phyloP scores from a whole-genome alignment of 2,797 vertebrate species.

The Danio kyathit region DNA sequence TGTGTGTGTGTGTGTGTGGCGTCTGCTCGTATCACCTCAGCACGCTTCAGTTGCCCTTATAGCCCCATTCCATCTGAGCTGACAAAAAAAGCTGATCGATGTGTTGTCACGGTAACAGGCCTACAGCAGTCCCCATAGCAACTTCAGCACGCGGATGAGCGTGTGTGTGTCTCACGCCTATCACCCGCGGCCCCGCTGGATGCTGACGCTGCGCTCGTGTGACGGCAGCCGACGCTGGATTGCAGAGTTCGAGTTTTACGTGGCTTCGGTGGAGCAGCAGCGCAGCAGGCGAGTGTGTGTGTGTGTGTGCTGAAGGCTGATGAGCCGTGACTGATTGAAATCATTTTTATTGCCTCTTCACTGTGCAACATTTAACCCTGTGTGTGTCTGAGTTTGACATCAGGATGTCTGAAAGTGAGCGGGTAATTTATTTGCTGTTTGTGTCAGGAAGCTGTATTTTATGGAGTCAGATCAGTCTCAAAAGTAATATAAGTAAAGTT shows the following conservation, averaged over 20 bases:
- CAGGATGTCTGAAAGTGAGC: background rate
- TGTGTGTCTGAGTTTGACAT: background rate
- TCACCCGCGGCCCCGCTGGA: conserved; percentile 93
- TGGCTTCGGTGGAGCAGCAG: conserved; percentile 84
- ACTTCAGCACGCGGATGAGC: conserved; percentile 95
- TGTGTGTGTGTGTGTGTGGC: background rate
- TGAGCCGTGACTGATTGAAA: conserved; percentile 12
- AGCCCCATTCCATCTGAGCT: conserved; percentile 29
- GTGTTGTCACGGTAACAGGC: conserved; percentile 79
- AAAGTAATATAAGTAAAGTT: too few species aligned
- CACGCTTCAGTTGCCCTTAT: conserved; percentile 18
- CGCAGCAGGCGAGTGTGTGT: conserved; percentile 85
- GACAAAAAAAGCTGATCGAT: conserved; percentile 40
- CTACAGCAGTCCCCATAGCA: conserved; percentile 91
- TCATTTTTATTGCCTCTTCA: background rate
- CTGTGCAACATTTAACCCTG: background rate
- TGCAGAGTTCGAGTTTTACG: conserved; percentile 94
- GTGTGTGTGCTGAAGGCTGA: background rate
- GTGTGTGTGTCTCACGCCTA: conserved; percentile 96
- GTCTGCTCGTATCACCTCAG: conserved; percentile 23
- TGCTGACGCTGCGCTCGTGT: conserved; percentile 91
- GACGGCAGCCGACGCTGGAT: conserved; percentile 89
- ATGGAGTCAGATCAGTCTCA: too few species aligned
- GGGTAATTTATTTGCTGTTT: background rate
- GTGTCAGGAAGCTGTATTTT: too few species aligned